These are phyloP conservation scores for Intellagama lesueurii DNA, from an alignment of 2,797 vertebrate genomes.

Conservation along the genomic window DNA sequence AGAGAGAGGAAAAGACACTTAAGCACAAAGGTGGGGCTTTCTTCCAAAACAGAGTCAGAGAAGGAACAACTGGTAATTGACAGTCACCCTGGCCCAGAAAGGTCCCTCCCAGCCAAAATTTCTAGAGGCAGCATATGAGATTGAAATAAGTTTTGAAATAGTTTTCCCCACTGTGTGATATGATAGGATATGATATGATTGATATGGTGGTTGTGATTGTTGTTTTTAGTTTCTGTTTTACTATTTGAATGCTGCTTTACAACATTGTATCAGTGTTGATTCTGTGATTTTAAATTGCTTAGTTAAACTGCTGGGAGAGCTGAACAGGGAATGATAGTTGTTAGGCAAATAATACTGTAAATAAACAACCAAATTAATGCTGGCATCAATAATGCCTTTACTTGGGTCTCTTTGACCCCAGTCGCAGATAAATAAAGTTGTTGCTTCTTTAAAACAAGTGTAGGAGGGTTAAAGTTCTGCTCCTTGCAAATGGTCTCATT, in stretches of 20 bases:
- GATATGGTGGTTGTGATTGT: background rate
- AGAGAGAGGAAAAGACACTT: no score
- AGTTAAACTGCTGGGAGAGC: background rate
- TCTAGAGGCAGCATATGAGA: no score
- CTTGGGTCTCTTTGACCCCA: background rate
- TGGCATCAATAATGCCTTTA: background rate
- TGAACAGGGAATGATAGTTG: background rate
- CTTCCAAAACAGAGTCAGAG: no score
- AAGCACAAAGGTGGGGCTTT: no score
- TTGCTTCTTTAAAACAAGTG: background rate
- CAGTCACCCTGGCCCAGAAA: no score
- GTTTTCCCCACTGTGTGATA: no score
- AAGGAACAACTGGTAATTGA: no score
- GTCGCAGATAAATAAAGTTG: background rate
- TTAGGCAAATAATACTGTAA: background rate
- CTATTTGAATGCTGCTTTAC: background rate
- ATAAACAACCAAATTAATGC: background rate
- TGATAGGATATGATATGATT: no score
- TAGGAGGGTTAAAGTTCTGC: constrained; percentile 3
- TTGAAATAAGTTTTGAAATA: no score
- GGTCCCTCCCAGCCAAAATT: no score
- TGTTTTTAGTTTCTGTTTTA: background rate
- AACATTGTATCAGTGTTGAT: background rate
- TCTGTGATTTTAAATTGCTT: background rate
- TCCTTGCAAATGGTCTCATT: constrained; percentile 19